Evolutionary conservation across 2,888 invertebrate species (phyloP), one percentile per base, ranked within the genome.

Genomic region (Cyrtodaria siliqua): DNA sequence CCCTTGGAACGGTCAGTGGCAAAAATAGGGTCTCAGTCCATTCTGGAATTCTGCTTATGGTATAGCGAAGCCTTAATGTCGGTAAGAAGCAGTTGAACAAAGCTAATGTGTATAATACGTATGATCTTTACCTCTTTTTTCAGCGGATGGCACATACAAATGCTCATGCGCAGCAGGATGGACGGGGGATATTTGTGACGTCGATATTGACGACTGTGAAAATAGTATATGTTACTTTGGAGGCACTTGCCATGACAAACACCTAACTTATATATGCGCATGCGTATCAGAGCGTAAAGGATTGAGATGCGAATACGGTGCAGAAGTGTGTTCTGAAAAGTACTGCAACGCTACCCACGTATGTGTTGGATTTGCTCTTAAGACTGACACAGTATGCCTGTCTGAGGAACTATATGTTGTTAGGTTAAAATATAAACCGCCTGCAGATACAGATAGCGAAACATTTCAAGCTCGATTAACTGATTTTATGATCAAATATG

Each of bases 91-190:
- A n/a, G n/a, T n/a, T n/a, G n/a, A n/a, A n/a, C n/a, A n/a, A n/a
- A n/a, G n/a, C n/a, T n/a, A n/a, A n/a, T n/a, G n/a, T n/a, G n/a
- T n/a, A n/a, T n/a, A n/a, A n/a, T n/a, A n/a, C n/a, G n/a, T n/a
- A n/a, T n/a, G n/a, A n/a, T 33, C 4, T 33, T 12, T 33, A 8
- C 33, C 12, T 33, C 4, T 12, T 33, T 33, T 12, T 33, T 12
- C 33, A 33, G 33, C 4, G 4, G 33, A 33, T 12, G 33, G 12
- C 12, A 33, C 40, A 6, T 86, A 71, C 53, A 67, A 9, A 23
- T 87, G 87, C 61, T 47, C 61, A 9, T 87, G 87, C 60, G 38
- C 50, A 14, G 38, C 68, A 24, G 87, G 87, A 0, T 87, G 87
- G 87, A 61, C 59, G 1, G 87, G 86, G 0, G 20, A 61, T 8